Base-by-base conservation (phyloP, 2,113 vertebrate genomes). In the Oreochromis niloticus region DNA sequence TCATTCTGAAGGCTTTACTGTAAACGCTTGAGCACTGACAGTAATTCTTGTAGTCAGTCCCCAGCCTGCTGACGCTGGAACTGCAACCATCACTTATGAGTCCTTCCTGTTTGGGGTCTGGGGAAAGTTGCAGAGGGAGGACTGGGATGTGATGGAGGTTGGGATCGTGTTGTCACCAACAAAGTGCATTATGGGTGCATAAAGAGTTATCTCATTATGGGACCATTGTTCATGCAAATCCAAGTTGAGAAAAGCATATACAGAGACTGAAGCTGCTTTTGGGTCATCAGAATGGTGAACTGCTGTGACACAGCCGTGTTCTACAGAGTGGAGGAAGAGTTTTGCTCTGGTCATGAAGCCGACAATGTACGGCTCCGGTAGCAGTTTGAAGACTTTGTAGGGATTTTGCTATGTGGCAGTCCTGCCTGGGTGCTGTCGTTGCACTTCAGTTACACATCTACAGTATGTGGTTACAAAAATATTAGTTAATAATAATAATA, bases 1-100 rank as follows among this genome's bases (percentile, higher is more conserved):
- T 88, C 57, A 36, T 82, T 66, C 75, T 85, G 73, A 43, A 88
- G 63, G 68, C 43, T 57, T 87, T 50, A 41, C 41, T 81, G 54
- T 81, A 80, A 86, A 89, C 12, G n/a, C 43, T 85, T 39, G 68
- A 75, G 34, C 52, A 50, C 43, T 86, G 86, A 88, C 91, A 82
- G 79, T 30, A 59, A 86, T 61, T 68, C 85, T 80, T 68, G 84
- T 54, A 24, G 85, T 71, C 79, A 84, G 66, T 83, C 86, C 63
- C 61, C 84, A 78, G 46, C 52, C 85, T 46, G 34, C 91, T 55
- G 78, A 50, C 16, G 43, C 41, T 55, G 81, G 52, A 55, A 32
- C 16, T 80, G 59, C 50, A 52, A 80, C 36, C 63, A 82, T 85
- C 83, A 57, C n/a, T 84, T 85, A 73, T 27, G 46, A 73, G 63